Evolutionary conservation across 1,140 invertebrate species (phyloP), one percentile per base, ranked within the genome.

Genomic region (Leptinotarsa lineolata): DNA sequence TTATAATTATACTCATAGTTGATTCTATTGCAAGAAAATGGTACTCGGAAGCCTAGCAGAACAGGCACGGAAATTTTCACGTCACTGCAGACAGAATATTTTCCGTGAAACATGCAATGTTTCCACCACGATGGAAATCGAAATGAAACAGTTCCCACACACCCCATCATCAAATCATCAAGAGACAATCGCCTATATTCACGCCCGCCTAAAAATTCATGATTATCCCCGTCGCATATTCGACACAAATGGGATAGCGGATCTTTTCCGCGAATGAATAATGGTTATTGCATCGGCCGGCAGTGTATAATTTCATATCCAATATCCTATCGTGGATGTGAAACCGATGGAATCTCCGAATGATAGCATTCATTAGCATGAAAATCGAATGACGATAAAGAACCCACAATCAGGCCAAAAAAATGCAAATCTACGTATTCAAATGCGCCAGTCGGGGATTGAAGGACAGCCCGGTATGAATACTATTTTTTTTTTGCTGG

Each of bases 371-470:
- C 39, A 44, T 66, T 66, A 66, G 64, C 64, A 66, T 66, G 64
- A 66, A 39, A 66, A 66, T 66, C 39, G 64, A 24, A 66, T 66
- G 39, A 46, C 39, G 64, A 66, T 66, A 44, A 66, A 66, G 39
- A 66, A 66, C 64, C 64, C 64, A 39, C 64, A 66, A 66, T 66
- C 64, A 18, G 39, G 39, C 39, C 64, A n/a, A 30, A 66, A 66
- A 66, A 64, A 66, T 66, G 64, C 64, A 66, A 66, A 66, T 66
- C 22, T 22, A 39, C 64, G 39, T 66, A 66, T 66, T 66, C 64
- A 66, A 66, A 66, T 66, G 64, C 64, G 15, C 64, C 64, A 66
- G 39, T 66, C 64, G 64, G 39, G 22, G 30, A 66, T 66, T 39
- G 22, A 66, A n/a, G 64, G 64, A 66, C 64, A 66, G 39, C 22